Evolutionary conservation across 1,140 invertebrate genomes (phyloP), one percentile per base, ranked within the genome.

Genomic region (Hyles vespertilio): DNA sequence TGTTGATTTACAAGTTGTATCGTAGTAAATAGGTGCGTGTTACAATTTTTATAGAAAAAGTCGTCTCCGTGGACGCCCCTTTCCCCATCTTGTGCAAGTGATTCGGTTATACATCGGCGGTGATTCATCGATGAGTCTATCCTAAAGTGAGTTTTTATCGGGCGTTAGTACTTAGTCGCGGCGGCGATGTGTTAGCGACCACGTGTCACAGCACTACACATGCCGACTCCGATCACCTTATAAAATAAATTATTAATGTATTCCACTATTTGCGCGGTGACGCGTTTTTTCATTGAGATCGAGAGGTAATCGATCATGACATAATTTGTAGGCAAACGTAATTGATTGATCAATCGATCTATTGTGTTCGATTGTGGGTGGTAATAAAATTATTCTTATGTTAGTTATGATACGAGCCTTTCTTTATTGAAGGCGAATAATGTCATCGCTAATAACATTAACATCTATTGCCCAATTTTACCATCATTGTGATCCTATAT

Each of bases 51-150:
- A 64, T 47, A 65, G 51, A 63, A 59, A 58, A 51, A 63, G 59
- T 67, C 65, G 68, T 68, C 74, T 81, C 76, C 66, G 70, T 52
- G 63, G 60, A 60, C 61, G 60, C 72, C 72, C 58, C 69, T 84
- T 82, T 84, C 76, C 72, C 73, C 67, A 72, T 77, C 78, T 87
- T 82, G 76, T 77, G 74, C 70, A 86, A 84, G 76, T 84, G 78
- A 72, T 82, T 84, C 75, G 79, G 67, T 78, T 74, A 73, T 75
- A 70, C 59, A 67, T 72, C 63, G 54, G 51, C 58, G 79, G 67
- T 87, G 84, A 87, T 69, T 87, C 84, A 87, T 81, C 83, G 84
- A 84, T 86, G 84, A 87, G 81, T 87, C 81, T 85, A 87, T 81
- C 77, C 73, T 78, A 80, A 78, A 77, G 72, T 74, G 70, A 84